A percentile compares a stretch with the other conserved stretches of the same genome.
Conservation (phyloP, 2,888 invertebrate genomes). For the Hanleya hanleyi region DNA sequence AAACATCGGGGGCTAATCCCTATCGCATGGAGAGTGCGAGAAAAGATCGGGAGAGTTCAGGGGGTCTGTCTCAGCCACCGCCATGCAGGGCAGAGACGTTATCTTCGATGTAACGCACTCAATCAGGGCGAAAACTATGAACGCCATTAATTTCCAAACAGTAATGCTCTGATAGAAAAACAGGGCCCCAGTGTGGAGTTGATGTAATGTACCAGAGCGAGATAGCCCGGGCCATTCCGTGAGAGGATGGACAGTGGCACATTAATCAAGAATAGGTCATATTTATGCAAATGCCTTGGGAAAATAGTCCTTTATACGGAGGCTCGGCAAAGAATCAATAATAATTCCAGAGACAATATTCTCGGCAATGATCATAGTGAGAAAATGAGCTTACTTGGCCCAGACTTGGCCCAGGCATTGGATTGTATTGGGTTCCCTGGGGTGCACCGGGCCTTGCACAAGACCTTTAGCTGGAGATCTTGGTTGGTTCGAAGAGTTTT, state of each 20-base stretch:
- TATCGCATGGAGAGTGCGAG: not conserved
- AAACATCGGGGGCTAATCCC: too few species aligned
- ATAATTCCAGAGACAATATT: slow-evolving; percentile 42
- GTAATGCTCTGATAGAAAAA: not conserved
- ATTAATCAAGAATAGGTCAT: slow-evolving; percentile 47
- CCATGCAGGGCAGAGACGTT: not conserved
- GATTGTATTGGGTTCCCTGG: not conserved
- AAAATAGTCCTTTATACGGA: slow-evolving; percentile 43
- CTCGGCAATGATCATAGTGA: slow-evolving; percentile 17
- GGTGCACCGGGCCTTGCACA: not conserved
- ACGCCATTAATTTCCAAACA: slow-evolving; percentile 1
- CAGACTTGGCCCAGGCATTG: not conserved
- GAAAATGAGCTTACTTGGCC: slow-evolving; percentile 27
- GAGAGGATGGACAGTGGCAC: slow-evolving; percentile 25
- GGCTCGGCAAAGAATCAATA: slow-evolving; percentile 39
- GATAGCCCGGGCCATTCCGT: not conserved
- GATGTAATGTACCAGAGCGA: not conserved
- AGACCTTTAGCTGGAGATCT: too few species aligned
- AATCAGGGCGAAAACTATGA: slow-evolving; percentile 1
- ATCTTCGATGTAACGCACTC: not conserved
- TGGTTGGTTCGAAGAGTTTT: too few species aligned
- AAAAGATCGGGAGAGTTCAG: not conserved
- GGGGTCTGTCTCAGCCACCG: not conserved
- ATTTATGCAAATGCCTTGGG: slow-evolving; percentile 48
- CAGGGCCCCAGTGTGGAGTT: not conserved